Evolutionary conservation across 2,113 vertebrate genomes (phyloP), one percentile per base, ranked within the genome.

Genomic region (Plecotus auritus): DNA sequence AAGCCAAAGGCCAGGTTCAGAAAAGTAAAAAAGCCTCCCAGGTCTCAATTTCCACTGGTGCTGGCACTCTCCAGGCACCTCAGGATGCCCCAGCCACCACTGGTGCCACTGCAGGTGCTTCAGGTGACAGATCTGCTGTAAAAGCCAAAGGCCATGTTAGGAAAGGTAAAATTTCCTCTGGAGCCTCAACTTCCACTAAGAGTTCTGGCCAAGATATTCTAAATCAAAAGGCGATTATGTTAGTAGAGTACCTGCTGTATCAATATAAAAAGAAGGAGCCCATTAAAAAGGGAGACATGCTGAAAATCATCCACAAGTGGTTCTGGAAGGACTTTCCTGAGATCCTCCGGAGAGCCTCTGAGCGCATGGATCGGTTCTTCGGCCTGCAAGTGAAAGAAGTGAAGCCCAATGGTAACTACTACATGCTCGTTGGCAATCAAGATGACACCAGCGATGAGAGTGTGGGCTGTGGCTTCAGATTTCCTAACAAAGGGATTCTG

Each of bases 401-500:
- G 4, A 14, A 81, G 78, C 51, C 51, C 51, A 59, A 40, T 1
- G 9, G 78, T 28, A 28, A 81, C 23, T 40, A 4, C 22, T 81
- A 81, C 13, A 37, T 7, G 35, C 51, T 81, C 28, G 22, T 81
- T 2, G 13, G 14, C 22, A 28, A 9, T 37, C 35, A 17, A 10
- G 51, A 28, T 59, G 77, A 80, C 4, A 56, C 22, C 51, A 37
- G 45, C 2, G n/a, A 37, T 37, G 51, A 74, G 2, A 7, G 0
- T 2, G 1, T 96, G 59, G 59, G 1, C 28, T 9, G 0, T 40
- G 61, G 45, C 20, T 91, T 5, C 16, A 56, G 64, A 2, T 83
- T 89, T 51, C 84, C 95, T 37, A 16, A 10, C 77, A 95, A 26
- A 93, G 54, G 90, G 12, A 85, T 97, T 40, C 73, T 94, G 42